Base-by-base conservation (phyloP, 2,888 invertebrate genomes). In the Beris chalybata region DNA sequence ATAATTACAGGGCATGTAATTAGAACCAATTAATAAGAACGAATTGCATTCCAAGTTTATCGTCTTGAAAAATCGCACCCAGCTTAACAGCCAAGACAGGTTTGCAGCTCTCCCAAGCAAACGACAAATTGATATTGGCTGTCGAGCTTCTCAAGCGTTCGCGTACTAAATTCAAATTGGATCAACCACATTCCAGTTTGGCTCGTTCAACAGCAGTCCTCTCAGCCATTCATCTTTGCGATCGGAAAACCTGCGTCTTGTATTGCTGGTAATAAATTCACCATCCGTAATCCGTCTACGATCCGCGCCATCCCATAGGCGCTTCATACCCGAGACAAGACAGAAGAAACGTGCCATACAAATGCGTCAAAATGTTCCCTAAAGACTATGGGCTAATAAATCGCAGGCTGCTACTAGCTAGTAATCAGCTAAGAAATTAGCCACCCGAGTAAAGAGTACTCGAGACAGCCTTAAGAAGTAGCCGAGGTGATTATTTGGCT, bases 1-100 rank as follows among this genome's bases (percentile, higher is more conserved):
- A 61, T 61, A 52, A 61, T 61, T 61, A 38, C 61, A 61, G 61
- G 52, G 61, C 52, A 50, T 61, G 61, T 61, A 61, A 61, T 61
- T 61, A 61, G 48, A 59, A 31, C 32, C 59, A 61, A 52, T 61
- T 50, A 61, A 61, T 61, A 61, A 61, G 50, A 61, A 50, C 22
- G 22, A n/a, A 50, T 61, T 13, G 52, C 61, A 61, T 61, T 48
- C 61, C 50, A 22, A 38, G 43, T 15, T 61, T 52, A 43, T 43
- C 59, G 38, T 50, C 45, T 22, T 30, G 9, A 31, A 47, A 47
- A 48, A 48, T 59, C 59, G 47, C 5, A 5, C 48, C 30, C 44
- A 22, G 29, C 45, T 44, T 48, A 6, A 48, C 30, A 61, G 32
- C 30, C 15, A 48, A 48, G 12, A n/a, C 22, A 12, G 31, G 53